phyloP scores from a whole-genome alignment of 2,797 vertebrate species.

The Acropternis orthonyx region DNA sequence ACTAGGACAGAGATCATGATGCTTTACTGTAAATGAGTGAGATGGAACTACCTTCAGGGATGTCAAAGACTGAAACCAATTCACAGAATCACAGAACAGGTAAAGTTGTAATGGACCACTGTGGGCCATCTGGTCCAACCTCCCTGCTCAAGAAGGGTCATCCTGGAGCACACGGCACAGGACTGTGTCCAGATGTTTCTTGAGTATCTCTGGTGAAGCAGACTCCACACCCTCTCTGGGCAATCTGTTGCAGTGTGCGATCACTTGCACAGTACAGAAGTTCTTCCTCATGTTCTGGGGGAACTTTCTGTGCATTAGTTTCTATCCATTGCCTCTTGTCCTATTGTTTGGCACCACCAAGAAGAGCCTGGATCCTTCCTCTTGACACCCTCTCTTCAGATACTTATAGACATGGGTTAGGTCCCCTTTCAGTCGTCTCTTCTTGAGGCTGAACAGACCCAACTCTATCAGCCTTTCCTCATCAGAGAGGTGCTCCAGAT shows the following conservation, averaged over 20 bases:
- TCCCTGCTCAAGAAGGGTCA: background rate
- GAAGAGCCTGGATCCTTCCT: background rate
- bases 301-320: background rate
- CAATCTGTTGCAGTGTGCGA: background rate
- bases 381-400: background rate
- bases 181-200: background rate
- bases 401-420: background rate
- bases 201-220: background rate
- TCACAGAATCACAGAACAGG: background rate
- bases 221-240: background rate
- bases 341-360: accelerated
- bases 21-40: background rate
- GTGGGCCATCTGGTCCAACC: background rate
- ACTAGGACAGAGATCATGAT: background rate
- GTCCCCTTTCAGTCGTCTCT: background rate
- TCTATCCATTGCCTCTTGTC: background rate
- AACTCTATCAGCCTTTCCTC: background rate
- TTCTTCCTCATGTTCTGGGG: background rate
- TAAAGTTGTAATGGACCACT: background rate
- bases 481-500: accelerated
- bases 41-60: background rate
- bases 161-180: background rate
- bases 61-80: background rate
- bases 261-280: background rate
- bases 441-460: background rate